These are phyloP conservation scores for Mormyrops boulengeri DNA, from an alignment of 2,797 vertebrate genomes.

Conservation along the genomic window DNA sequence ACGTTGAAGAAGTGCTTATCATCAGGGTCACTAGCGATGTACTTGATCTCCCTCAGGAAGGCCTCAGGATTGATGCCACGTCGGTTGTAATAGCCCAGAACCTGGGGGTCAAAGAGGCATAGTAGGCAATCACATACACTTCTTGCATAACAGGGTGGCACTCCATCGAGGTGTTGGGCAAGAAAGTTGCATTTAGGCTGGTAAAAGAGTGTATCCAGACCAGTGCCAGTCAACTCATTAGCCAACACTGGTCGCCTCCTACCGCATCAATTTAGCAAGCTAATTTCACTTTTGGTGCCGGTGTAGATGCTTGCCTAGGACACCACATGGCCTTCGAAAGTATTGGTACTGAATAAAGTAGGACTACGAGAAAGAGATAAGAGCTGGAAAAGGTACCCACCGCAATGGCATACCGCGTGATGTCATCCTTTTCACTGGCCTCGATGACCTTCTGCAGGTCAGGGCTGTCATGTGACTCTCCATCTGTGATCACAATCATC, in stretches of 20 bases:
- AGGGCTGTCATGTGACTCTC: conserved; percentile 90
- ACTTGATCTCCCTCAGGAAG: conserved; percentile 87
- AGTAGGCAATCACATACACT: conserved; percentile 2
- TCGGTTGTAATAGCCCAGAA: conserved; percentile 89
- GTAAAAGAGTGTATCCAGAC: neutral
- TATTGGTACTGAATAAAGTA: neutral
- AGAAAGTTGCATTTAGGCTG: neutral
- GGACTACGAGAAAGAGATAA: neutral
- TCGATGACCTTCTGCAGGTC: conserved; percentile 77
- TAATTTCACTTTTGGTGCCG: neutral
- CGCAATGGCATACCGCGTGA: conserved; percentile 91
- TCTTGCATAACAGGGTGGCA: neutral
- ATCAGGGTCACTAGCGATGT: conserved; percentile 86
- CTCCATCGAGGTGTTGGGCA: neutral
- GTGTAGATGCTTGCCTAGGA: neutral
- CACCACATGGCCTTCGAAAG: neutral
- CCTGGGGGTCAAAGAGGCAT: conserved; percentile 53
- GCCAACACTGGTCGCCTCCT: neutral
- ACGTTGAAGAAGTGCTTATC: conserved; percentile 93
- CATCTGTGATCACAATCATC: conserved; percentile 96
- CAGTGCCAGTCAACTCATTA: neutral
- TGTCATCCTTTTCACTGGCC: conserved; percentile 80
- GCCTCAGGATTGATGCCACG: conserved; percentile 86
- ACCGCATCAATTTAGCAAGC: neutral
- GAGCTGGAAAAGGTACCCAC: conserved; percentile 59